Evolutionary conservation across 2,113 vertebrate species (phyloP).

Genomic region (Percina caprodes): DNA sequence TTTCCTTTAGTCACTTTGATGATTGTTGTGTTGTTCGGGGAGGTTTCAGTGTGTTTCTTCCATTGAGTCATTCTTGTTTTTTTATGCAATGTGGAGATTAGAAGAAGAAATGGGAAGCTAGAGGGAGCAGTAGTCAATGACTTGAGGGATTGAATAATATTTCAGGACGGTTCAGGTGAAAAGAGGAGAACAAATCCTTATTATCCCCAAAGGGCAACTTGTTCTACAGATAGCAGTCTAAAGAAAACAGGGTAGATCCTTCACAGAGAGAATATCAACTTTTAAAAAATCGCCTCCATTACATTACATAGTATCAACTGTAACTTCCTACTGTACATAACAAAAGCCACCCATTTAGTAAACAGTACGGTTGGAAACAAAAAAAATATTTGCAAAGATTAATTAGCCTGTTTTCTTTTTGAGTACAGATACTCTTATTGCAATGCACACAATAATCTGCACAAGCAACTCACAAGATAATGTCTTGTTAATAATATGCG

Average conservation of each 20-base stretch:
- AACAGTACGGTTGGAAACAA: slow-evolving; percentile 23
- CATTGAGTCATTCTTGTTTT: slow-evolving; percentile 69
- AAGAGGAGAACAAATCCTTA: neutral
- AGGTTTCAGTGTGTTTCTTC: slow-evolving; percentile 61
- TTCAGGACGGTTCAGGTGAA: neutral
- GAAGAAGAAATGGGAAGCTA: neutral
- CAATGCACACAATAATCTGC: neutral
- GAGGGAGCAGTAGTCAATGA: slow-evolving; percentile 1
- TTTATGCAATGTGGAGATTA: slow-evolving; percentile 43
- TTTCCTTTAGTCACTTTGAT: slow-evolving; percentile 62
- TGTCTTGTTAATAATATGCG: neutral
- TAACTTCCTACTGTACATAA: too few species aligned
- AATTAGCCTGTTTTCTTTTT: neutral
- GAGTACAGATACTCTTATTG: neutral
- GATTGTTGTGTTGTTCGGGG: slow-evolving; percentile 62
- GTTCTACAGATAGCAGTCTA: neutral
- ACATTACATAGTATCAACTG: neutral
- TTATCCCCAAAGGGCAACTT: neutral
- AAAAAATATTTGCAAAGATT: slow-evolving; percentile 1
- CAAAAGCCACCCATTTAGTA: slow-evolving; percentile 18
- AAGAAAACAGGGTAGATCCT: neutral
- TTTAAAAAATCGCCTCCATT: neutral
- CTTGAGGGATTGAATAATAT: neutral
- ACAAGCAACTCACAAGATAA: neutral
- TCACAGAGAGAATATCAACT: neutral